phyloP scores from a whole-genome alignment of 2,113 vertebrate species.

The Ascaphus truei region DNA sequence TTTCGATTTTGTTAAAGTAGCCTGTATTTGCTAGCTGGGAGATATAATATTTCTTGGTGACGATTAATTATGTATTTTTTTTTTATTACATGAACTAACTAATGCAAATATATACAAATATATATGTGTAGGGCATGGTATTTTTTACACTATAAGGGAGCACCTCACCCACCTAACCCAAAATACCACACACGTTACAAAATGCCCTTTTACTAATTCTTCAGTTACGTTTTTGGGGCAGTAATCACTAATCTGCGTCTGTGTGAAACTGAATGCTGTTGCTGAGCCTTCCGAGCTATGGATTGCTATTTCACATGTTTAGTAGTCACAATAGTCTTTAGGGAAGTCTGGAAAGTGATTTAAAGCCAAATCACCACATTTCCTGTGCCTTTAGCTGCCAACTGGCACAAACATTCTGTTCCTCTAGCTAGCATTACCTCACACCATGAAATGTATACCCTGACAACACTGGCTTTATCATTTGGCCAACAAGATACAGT shows the following conservation, averaged over 20 bases:
- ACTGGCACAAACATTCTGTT: neutral
- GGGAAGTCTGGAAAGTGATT: conserved; percentile 2
- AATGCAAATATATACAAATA: too few relatives aligned
- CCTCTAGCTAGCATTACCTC: neutral
- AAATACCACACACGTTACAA: too few relatives aligned
- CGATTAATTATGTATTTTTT: too few relatives aligned
- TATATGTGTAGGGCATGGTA: too few relatives aligned
- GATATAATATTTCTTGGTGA: too few relatives aligned
- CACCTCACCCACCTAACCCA: too few relatives aligned
- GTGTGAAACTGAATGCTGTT: neutral
- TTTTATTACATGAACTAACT: too few relatives aligned
- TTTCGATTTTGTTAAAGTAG: too few relatives aligned
- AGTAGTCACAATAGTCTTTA: neutral
- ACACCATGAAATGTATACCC: conserved; percentile 12
- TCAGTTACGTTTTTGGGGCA: neutral
- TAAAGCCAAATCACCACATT: neutral
- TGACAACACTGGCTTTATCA: neutral
- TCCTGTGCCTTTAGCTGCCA: conserved; percentile 11
- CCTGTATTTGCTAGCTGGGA: too few relatives aligned
- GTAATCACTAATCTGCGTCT: neutral
- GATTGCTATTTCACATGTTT: neutral
- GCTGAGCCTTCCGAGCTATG: too few relatives aligned
- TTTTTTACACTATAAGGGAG: too few relatives aligned
- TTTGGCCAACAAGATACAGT: neutral
- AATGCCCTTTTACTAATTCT: too few relatives aligned